phyloP scores from a whole-genome alignment of 1,140 invertebrate species.

The Lysiphlebus fabarum region DNA sequence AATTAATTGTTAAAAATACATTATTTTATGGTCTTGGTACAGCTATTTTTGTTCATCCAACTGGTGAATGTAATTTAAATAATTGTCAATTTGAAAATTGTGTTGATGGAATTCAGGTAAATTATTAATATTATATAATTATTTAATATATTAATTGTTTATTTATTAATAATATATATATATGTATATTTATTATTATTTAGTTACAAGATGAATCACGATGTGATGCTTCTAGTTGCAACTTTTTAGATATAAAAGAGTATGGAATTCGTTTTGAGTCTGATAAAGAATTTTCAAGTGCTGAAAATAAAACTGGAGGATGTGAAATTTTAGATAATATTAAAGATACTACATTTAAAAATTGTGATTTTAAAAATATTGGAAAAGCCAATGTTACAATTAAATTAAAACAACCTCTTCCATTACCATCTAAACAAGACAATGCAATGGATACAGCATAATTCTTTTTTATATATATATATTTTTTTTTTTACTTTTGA shows the following conservation, averaged over 20 bases:
- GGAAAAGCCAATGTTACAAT: constrained; percentile 38
- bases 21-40: constrained; percentile 45
- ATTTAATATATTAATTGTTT: background rate
- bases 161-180: constrained; percentile 18
- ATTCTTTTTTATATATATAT: constrained; percentile 13
- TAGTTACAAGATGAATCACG: constrained; percentile 39
- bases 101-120: constrained; percentile 47
- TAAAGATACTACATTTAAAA: constrained; percentile 35
- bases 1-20: constrained; percentile 40
- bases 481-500: background rate
- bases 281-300: constrained; percentile 33
- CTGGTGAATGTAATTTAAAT: constrained; percentile 36
- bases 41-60: constrained; percentile 38
- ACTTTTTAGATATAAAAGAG: constrained; percentile 42
- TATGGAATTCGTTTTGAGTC: constrained; percentile 46
- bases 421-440: constrained; percentile 34
- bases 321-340: constrained; percentile 35
- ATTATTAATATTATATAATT: constrained; percentile 8
- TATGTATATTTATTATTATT: no score
- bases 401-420: constrained; percentile 27
- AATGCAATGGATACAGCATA: constrained; percentile 5
- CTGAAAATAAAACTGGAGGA: constrained; percentile 32
- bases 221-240: constrained; percentile 36
- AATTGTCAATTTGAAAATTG: constrained; percentile 44
- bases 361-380: constrained; percentile 44